These are phyloP conservation scores for Drosophila atroscutellata DNA, from an alignment of 2,888 invertebrate genomes.

Conservation along the genomic window DNA sequence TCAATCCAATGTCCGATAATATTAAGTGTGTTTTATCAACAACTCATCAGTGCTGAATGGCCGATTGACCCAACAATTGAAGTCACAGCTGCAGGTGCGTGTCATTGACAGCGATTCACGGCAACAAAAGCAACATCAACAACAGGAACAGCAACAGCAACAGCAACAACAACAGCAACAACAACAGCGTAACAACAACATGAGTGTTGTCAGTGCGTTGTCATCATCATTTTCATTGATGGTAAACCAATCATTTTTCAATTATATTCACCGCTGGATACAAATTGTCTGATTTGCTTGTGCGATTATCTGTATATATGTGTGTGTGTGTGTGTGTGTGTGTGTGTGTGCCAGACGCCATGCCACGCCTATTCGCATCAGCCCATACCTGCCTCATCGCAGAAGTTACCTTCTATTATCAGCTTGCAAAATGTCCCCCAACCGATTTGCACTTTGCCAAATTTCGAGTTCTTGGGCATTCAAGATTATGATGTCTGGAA, in stretches of 20 bases:
- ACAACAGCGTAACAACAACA: slow-evolving; percentile 34
- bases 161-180: slow-evolving; percentile 21
- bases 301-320: slow-evolving; percentile 21
- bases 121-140: slow-evolving; percentile 34
- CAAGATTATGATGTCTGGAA: neutral
- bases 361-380: slow-evolving; percentile 36
- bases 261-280: slow-evolving; percentile 79
- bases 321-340: no score
- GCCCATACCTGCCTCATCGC: slow-evolving; percentile 4
- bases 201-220: slow-evolving; percentile 63
- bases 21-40: slow-evolving; percentile 28
- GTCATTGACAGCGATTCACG: slow-evolving; percentile 68
- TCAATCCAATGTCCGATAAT: slow-evolving; percentile 17
- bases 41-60: slow-evolving; percentile 53
- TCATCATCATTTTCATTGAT: slow-evolving; percentile 78
- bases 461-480: neutral
- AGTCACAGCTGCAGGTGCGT: slow-evolving; percentile 73
- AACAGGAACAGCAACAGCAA: slow-evolving; percentile 24
- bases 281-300: slow-evolving; percentile 79
- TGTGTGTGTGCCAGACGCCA: slow-evolving; percentile 40
- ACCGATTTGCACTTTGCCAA: slow-evolving; percentile 22
- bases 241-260: slow-evolving; percentile 80
- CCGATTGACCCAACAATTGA: slow-evolving; percentile 75
- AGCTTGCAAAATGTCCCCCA: slow-evolving; percentile 32
- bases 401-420: slow-evolving; percentile 25